phyloP scores from a whole-genome alignment of 2,888 invertebrate species.

The Nasonia oneida region DNA sequence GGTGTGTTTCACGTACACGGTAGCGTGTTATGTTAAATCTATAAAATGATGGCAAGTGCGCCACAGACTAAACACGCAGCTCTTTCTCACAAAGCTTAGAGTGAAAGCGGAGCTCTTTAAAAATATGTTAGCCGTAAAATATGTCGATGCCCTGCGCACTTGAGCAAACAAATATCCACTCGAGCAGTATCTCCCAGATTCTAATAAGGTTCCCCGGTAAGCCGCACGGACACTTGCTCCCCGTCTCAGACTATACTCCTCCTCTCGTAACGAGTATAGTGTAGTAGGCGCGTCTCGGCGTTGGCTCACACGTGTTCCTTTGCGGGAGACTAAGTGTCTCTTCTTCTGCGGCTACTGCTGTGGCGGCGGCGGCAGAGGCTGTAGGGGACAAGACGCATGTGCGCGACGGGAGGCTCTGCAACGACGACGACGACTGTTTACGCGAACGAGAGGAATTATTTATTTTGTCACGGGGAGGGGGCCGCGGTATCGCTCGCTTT shows the following conservation, averaged over 20 bases:
- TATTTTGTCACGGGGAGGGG: conserved; percentile 31
- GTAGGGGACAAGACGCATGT: conserved; percentile 35
- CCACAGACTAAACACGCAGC: not conserved
- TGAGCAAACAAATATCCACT: conserved; percentile 13
- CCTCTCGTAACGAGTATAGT: not conserved
- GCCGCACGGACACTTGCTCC: not conserved
- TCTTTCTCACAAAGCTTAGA: not conserved
- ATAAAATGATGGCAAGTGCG: not conserved
- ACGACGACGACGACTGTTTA: conserved; percentile 1
- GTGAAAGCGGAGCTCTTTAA: not conserved
- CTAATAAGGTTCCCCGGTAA: not conserved
- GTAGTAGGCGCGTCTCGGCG: not conserved
- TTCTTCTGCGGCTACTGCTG: conserved; percentile 12
- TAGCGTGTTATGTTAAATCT: not conserved
- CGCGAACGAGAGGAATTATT: conserved; percentile 33
- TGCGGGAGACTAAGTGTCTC: conserved; percentile 51
- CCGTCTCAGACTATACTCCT: not conserved
- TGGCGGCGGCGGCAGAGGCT: not conserved
- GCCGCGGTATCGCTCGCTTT: not conserved
- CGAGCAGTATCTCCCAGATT: not conserved
- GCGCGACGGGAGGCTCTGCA: conserved; percentile 15
- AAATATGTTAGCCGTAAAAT: not conserved
- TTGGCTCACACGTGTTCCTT: conserved; percentile 53
- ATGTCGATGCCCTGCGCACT: not conserved
- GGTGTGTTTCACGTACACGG: not conserved